Base-by-base conservation (phyloP, 2,113 vertebrate genomes). In the Eudorcas thomsonii region DNA sequence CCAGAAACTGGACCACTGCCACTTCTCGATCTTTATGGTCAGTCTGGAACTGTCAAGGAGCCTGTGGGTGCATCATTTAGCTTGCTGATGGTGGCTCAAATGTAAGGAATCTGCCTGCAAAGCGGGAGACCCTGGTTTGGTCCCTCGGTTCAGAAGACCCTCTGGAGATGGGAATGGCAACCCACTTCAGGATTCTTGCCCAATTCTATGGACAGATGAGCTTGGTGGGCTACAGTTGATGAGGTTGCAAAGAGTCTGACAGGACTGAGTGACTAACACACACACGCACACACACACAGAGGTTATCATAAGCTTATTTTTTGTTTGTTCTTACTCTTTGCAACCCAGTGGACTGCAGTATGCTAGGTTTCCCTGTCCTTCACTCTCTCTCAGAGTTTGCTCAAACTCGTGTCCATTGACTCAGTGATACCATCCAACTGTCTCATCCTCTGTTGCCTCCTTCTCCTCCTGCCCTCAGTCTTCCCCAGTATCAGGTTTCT, bases 111-210 rank as follows among this genome's bases (percentile, higher is more conserved):
- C 36, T 74, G 67, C 67, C 36, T 74, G 67, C 67, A 39, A 25
- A 25, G n/a, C 67, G 23, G 21, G n/a, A 25, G 21, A 74, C 21
- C 36, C 36, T 74, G 21, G 21, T 74, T 74, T 25, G 21, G 12
- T 74, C 21, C 19, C 19, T 74, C 1, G 0, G 36, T 74, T 39
- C 0, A 2, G 67, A 74, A 74, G n/a, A 39, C 5, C 67, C 5
- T 74, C 67, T 74, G 36, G 67, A 74, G 36, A 25, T 25, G n/a
- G 67, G n/a, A 39, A 39, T 5, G 10, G n/a, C n/a, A 71, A 39
- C 10, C 10, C 10, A 12, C 67, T 71, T 39, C 8, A 39, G n/a
- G 19, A 39, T 71, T 71, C 67, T 71, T 23, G n/a, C 21, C n/a
- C n/a, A 39, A 0, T 71, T 39, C 19, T 71, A 6, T 21, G n/a